Conservation (phyloP, 2,797 vertebrate species). For the Halcyon leucocephala region DNA sequence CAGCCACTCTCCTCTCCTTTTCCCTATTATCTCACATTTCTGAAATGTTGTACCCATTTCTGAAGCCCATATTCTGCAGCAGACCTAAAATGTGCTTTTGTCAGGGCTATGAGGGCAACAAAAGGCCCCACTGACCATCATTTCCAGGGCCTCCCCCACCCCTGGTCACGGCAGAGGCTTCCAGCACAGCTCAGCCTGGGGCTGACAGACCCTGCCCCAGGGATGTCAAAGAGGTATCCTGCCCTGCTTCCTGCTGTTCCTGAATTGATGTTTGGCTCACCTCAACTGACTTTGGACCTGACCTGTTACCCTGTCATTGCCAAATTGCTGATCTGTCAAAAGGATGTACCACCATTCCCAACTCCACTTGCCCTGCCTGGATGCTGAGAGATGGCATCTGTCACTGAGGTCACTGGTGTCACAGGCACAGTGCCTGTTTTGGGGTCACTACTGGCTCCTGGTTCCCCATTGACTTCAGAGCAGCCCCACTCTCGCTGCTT, state of each 20-base stretch:
- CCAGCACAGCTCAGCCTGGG: not conserved
- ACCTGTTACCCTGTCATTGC: not conserved
- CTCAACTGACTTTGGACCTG: not conserved
- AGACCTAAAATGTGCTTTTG: rapidly evolving
- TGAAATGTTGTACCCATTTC: not conserved
- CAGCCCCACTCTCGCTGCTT: not conserved
- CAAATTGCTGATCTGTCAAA: not conserved
- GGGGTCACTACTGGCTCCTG: not conserved
- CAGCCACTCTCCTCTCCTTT: not conserved
- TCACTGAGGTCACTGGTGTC: rapidly evolving
- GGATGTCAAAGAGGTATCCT: rapidly evolving
- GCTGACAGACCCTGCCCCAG: not conserved
- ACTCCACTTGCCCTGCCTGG: not conserved
- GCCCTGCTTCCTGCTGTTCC: not conserved
- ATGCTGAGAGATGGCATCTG: rapidly evolving
- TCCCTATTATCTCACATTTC: not conserved
- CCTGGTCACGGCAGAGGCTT: no score
- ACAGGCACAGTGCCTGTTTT: rapidly evolving
- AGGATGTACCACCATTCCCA: no score
- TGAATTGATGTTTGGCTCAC: not conserved
- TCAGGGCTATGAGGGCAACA: not conserved
- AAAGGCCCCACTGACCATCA: not conserved
- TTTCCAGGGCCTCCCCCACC: not conserved
- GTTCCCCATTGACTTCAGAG: not conserved
- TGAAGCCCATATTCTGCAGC: not conserved